These are phyloP conservation scores for Phalloptychus januarius DNA, from an alignment of 2,797 vertebrate species.

Conservation along the genomic window DNA sequence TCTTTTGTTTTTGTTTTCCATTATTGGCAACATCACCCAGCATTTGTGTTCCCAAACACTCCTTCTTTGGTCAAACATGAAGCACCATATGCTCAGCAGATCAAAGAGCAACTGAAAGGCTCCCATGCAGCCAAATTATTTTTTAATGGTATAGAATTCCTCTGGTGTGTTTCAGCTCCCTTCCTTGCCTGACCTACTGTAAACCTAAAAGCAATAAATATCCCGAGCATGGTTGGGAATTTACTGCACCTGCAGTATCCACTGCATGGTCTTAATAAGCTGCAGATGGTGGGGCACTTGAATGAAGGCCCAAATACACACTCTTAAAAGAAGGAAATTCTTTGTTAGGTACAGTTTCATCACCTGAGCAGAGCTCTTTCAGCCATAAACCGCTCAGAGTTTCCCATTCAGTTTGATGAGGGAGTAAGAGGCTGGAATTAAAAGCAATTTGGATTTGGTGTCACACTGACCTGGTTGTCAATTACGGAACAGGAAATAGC, in stretches of 20 bases:
- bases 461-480: slow-evolving; percentile 39
- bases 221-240: slow-evolving; percentile 75
- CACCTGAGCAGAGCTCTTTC: slow-evolving; percentile 48
- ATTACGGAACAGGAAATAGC: slow-evolving; percentile 63
- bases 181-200: slow-evolving; percentile 61
- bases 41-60: slow-evolving; percentile 9
- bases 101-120: slow-evolving; percentile 51
- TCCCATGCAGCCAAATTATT: slow-evolving; percentile 69
- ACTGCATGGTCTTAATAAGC: slow-evolving; percentile 72
- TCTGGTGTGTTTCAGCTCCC: slow-evolving; percentile 52
- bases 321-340: slow-evolving; percentile 47
- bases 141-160: slow-evolving; percentile 75
- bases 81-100: slow-evolving; percentile 58
- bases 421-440: slow-evolving; percentile 56
- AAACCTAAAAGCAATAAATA: slow-evolving; percentile 82
- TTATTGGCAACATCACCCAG: fast-evolving
- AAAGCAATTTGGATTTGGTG: slow-evolving; percentile 68
- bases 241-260: slow-evolving; percentile 84
- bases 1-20: background rate
- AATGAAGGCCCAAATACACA: slow-evolving; percentile 41
- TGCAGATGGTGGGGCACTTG: slow-evolving; percentile 77
- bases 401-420: slow-evolving; percentile 56
- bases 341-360: slow-evolving; percentile 71
- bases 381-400: slow-evolving; percentile 23
- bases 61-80: slow-evolving; percentile 27